Conservation (phyloP, 1,140 invertebrate species). For the Dryas iulia region DNA sequence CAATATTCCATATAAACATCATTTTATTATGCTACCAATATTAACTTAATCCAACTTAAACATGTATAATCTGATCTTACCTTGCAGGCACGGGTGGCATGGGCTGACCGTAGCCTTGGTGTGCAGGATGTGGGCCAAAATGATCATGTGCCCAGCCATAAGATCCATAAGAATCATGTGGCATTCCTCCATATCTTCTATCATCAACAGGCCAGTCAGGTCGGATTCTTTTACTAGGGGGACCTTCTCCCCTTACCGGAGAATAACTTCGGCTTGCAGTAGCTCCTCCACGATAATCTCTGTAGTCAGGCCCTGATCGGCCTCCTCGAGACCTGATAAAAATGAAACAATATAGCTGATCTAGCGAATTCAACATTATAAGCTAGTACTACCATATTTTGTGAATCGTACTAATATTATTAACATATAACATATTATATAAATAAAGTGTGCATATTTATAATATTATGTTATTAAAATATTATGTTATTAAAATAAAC, state of each 20-base stretch:
- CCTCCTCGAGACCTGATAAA: conserved; percentile 62
- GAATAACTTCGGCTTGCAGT: conserved; percentile 84
- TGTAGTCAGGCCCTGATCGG: conserved; percentile 84
- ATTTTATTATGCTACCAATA: no score
- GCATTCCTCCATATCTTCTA: conserved; percentile 73
- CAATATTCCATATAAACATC: no score
- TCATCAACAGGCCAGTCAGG: conserved; percentile 85
- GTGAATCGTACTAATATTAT: no score
- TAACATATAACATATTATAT: no score
- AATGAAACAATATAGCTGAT: no score
- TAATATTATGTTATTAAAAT: no score
- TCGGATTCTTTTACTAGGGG: conserved; percentile 90
- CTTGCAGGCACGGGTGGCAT: conserved; percentile 76
- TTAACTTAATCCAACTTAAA: background rate
- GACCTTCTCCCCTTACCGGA: conserved; percentile 88
- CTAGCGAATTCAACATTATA: background rate
- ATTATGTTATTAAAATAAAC: no score
- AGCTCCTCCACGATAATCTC: conserved; percentile 85
- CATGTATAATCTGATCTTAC: conserved; percentile 29
- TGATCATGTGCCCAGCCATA: conserved; percentile 79
- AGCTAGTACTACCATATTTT: background rate
- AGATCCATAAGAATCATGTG: conserved; percentile 76
- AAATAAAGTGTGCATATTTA: no score
- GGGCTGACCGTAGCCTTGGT: conserved; percentile 75
- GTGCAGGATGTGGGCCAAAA: conserved; percentile 75